Evolutionary conservation across 2,113 vertebrate genomes (phyloP), one percentile per base, ranked within the genome.

Genomic region (Mesitornis unicolor): DNA sequence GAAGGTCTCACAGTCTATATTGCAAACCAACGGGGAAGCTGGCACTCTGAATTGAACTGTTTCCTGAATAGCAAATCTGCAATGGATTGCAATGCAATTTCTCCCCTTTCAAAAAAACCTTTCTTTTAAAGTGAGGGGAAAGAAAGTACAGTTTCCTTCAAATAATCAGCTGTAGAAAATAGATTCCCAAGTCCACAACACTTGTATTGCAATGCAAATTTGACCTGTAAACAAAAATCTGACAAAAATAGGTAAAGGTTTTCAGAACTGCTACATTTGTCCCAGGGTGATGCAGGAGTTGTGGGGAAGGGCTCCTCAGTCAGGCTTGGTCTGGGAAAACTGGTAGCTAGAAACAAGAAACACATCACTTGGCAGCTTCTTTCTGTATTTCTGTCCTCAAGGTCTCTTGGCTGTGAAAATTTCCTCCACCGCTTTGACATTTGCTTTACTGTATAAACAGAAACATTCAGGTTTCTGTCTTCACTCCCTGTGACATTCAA

Each of bases 131-230:
- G 12, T 16, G 42, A 76, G 17, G 10, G 42, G 35, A 40, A 80
- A 42, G 26, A 59, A 88, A n/a, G 36, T 13, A 10, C 6, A 0
- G 3, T 56, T 87, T 71, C 31, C 61, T 47, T 82, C 60, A 67
- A 67, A 67, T 51, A 76, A 40, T 71, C n/a, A 21, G 10, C 25
- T 33, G 43, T 54, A 53, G 40, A 54, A 78, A 63, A 29, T 16
- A 33, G 11, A 45, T 45, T 73, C 8, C 29, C 18, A 43, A 50
- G 20, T 6, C 57, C 16, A 21, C 35, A 67, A 11, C 7, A n/a
- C 28, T 79, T 0, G 0, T 21, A 50, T 74, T 73, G 36, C 22
- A 35, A 56, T n/a, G 43, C 4, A 77, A 43, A 61, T 80, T 65
- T 48, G 31, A 47, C 45, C 42, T 53, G 11, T 59, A 61, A 90